Base-by-base conservation (phyloP, 2,888 invertebrate genomes). In the Leuctra nigra region DNA sequence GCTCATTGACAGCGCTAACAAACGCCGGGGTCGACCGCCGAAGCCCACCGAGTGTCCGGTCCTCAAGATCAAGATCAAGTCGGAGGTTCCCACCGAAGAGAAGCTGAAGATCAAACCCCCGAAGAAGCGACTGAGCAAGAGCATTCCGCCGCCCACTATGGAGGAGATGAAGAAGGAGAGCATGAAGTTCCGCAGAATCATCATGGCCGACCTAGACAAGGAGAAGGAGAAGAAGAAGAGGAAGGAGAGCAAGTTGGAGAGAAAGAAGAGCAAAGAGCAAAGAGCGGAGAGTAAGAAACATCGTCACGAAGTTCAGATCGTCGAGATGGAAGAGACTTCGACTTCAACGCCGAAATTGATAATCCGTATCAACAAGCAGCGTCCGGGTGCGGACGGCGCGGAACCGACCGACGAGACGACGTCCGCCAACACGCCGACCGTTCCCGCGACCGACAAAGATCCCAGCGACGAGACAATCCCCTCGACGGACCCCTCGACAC, bases 161-260 rank as follows among this genome's bases (percentile, higher is more conserved):
- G 88, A 91, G 70, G 90, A 91, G 67, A 72, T 91, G 50, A 84
- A 84, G 61, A 80, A 90, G 1, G 89, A 91, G 66, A 89, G 87
- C 65, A 91, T 92, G 91, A 91, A 90, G 68, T 92, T 81, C 71
- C 79, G 92, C 14, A 82, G 86, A 61, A 82, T 81, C 77, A 84
- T 92, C 2, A 89, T 90, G 87, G 88, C 88, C 3, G 86, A 86
- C 66, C 90, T 91, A 67, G 85, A 85, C 59, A 84, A 83, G 64
- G 80, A 80, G 62, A 84, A 85, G 63, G 78, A 78, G 63, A 75
- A 77, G 62, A 75, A 76, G 56, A 74, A 74, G 55, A 67, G 44
- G 63, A 63, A 48, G 41, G 48, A 35, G 22, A 53, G 54, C 44
- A 59, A 52, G 73, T 75, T 63, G 69, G 68, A 64, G 73, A 74